These are phyloP conservation scores for Lepidocyrtinus sp. DNA, from an alignment of 2,888 invertebrate genomes.

Conservation along the genomic window DNA sequence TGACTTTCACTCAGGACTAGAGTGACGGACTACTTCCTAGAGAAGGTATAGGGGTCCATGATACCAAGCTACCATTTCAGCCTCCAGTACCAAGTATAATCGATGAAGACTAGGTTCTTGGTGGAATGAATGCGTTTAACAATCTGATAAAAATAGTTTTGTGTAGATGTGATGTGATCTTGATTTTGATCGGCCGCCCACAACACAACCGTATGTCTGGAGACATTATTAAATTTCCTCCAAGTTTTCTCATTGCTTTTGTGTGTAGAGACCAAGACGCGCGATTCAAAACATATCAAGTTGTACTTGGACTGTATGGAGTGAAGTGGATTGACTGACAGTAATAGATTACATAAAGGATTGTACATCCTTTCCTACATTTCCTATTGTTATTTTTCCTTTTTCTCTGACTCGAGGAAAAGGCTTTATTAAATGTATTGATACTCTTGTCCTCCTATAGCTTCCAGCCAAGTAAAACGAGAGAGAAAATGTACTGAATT, in stretches of 20 bases:
- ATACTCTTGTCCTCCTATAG: neutral
- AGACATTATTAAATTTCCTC: constrained; percentile 30
- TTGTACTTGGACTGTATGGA: too few species aligned
- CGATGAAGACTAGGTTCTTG: neutral
- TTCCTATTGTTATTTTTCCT: constrained; percentile 27
- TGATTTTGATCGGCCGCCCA: too few species aligned
- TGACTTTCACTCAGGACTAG: neutral
- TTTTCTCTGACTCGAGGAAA: too few species aligned
- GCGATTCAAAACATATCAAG: constrained; percentile 25
- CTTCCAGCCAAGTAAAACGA: constrained; percentile 8
- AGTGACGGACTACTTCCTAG: constrained; percentile 9
- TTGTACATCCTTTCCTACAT: constrained; percentile 45
- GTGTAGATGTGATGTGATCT: neutral
- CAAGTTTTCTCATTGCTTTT: constrained; percentile 16
- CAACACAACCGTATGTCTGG: too few species aligned
- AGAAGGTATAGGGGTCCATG: constrained; percentile 3
- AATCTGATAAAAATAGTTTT: neutral
- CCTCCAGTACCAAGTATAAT: constrained; percentile 24
- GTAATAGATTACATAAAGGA: constrained; percentile 67
- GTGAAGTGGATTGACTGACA: constrained; percentile 63
- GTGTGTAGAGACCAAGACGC: too few species aligned
- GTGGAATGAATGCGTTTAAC: neutral
- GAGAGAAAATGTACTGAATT: too few species aligned
- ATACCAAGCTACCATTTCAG: constrained; percentile 3
- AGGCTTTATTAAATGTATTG: neutral